Base-by-base conservation (phyloP, 2,113 vertebrate genomes). In the Callaeas wilsoni region DNA sequence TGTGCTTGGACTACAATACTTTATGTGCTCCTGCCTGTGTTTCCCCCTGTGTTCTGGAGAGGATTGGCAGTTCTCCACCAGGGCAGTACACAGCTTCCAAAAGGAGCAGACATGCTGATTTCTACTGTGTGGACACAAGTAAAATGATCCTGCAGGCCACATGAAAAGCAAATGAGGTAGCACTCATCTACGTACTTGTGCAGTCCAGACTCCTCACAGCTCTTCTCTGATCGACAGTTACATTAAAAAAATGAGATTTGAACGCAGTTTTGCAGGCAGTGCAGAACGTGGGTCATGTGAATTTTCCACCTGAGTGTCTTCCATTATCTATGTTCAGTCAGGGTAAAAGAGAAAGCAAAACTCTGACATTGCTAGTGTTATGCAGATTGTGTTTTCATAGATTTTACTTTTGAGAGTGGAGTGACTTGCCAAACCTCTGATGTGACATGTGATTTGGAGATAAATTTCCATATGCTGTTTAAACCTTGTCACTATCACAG, bases 401-500 rank as follows among this genome's bases (percentile, higher is more conserved):
- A 32, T 89, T 74, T 88, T 93, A 42, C 47, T 88, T 92, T 70
- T 39, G 47, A 90, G 50, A 89, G 73, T 35, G 16, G 32, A 89
- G 16, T 81, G 56, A 91, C 41, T 89, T 94, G 55, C 39, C 47
- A 84, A 94, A 63, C 42, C 55, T 86, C 64, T 74, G 42, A 86
- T 70, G 52, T 88, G 90, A 90, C 82, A 89, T 71, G 79, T 84
- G 80, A 97, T 87, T 92, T 90, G 39, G 44, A 90, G 79, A 91
- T 88, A 65, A 88, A 93, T 94, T 92, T 93, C 63, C 79, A 86
- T 92, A 86, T 55, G 68, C 76, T 84, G 37, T 86, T 95, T 86
- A 94, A 95, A 77, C 33, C 41, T 74, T 90, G 71, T 84, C 78
- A 69, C 70, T 93, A 71, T 76, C 49, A 83, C 71, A 69, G 70